phyloP scores from a whole-genome alignment of 2,113 vertebrate genomes.

The Chloropsis hardwickii region DNA sequence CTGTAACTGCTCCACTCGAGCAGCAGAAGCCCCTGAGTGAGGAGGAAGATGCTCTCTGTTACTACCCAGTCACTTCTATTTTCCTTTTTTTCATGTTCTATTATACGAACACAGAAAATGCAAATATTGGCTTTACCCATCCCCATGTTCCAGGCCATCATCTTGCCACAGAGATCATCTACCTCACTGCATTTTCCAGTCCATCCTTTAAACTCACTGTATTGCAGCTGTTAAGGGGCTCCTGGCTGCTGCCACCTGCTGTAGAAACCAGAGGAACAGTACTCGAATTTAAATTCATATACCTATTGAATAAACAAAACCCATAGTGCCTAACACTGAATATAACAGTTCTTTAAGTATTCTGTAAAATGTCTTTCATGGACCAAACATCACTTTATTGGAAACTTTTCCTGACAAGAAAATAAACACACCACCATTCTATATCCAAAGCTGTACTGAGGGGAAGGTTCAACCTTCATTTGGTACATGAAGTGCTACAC shows the following conservation, averaged over 20 bases:
- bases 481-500: not conserved
- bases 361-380: not conserved
- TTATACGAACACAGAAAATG: not conserved
- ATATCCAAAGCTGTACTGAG: not conserved
- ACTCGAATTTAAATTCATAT: not conserved
- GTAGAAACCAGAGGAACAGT: not conserved
- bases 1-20: not conserved
- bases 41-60: not conserved
- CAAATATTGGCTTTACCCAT: not conserved
- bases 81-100: not conserved
- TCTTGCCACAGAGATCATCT: not conserved
- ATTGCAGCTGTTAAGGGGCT: not conserved
- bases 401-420: not conserved
- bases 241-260: not conserved
- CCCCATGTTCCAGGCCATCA: not conserved
- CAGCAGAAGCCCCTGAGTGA: not conserved
- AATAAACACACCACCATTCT: not conserved
- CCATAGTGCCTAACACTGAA: not conserved
- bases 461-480: not conserved
- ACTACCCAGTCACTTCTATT: not conserved
- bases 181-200: not conserved
- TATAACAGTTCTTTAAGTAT: not conserved
- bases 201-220: not conserved
- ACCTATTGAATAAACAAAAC: not conserved
- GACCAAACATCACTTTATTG: not conserved